These are phyloP conservation scores for Palaemon carinicauda DNA, from an alignment of 1,140 invertebrate genomes.

Conservation along the genomic window DNA sequence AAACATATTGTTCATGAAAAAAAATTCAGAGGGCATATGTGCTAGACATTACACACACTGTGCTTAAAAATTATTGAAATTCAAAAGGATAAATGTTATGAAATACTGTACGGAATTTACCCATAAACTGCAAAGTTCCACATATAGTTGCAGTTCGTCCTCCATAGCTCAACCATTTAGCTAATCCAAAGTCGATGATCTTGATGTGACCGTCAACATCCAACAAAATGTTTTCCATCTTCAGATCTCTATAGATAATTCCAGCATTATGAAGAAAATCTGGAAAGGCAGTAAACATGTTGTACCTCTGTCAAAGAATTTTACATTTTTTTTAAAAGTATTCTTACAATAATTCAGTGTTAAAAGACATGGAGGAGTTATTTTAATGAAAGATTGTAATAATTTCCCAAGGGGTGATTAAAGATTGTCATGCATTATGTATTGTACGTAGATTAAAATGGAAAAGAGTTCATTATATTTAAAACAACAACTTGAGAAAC, in stretches of 20 bases:
- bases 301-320: background rate
- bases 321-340: too few relatives aligned
- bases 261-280: slow-evolving; percentile 93
- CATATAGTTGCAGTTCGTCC: slow-evolving; percentile 84
- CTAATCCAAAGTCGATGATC: slow-evolving; percentile 91
- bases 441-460: too few relatives aligned
- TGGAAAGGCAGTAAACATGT: slow-evolving; percentile 62
- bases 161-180: slow-evolving; percentile 85
- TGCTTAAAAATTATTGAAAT: too few relatives aligned
- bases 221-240: slow-evolving; percentile 90
- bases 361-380: background rate
- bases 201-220: slow-evolving; percentile 80
- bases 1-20: too few relatives aligned
- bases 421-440: too few relatives aligned
- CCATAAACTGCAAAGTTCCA: slow-evolving; percentile 91
- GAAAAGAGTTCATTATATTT: too few relatives aligned
- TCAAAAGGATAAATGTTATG: too few relatives aligned
- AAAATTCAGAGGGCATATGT: too few relatives aligned
- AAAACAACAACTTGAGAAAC: too few relatives aligned
- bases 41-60: too few relatives aligned
- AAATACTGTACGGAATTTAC: slow-evolving; percentile 72
- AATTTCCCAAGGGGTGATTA: too few relatives aligned
- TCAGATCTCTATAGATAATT: slow-evolving; percentile 89
- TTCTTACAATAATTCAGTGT: background rate
- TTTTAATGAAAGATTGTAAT: background rate